Base-by-base conservation (phyloP, 2,888 invertebrate genomes). In the Agonopterix heracliana region DNA sequence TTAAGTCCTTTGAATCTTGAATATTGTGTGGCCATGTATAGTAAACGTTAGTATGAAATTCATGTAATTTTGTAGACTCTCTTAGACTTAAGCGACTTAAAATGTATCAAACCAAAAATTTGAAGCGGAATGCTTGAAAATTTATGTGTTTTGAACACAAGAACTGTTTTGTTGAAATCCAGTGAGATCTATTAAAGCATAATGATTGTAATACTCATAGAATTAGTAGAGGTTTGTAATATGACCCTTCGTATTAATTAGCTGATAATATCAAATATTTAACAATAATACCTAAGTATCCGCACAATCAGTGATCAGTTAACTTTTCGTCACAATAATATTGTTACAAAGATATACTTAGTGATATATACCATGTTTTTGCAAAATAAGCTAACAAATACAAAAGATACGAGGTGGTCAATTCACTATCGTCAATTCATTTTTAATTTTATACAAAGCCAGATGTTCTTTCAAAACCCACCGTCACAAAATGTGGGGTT, bases 81-180 rank as follows among this genome's bases (percentile, higher is more conserved):
- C 63, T 75, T 81, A 74, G 65, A 52, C 55, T 11, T 80, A 81
- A 81, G 77, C 67, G 69, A 75, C 66, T 68, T 58, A 66, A 73
- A 75, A 83, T 80, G 76, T 83, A 79, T 81, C 77, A 84, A 87
- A 78, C 88, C 88, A 87, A 88, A 87, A 86, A 88, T 80, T 80
- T 78, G 68, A 85, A 88, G 87, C 87, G 79, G 66, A 75, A 81
- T 80, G 87, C 87, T 88, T 87, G 86, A 85, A 87, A 87, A 86
- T 86, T 83, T 76, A 74, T 67, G 88, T 88, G 88, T 88, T 88
- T 78, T 81, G 79, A 88, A 88, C 87, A 87, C 87, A 64, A 62
- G 63, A 58, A 63, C 63, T 66, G 74, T 79, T 75, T 73, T 71
- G 64, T 70, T 71, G 64, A 67, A 73, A 75, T 72, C 74, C 81